These are phyloP conservation scores for Scopus umbretta DNA, from an alignment of 2,113 vertebrate species.

Conservation along the genomic window DNA sequence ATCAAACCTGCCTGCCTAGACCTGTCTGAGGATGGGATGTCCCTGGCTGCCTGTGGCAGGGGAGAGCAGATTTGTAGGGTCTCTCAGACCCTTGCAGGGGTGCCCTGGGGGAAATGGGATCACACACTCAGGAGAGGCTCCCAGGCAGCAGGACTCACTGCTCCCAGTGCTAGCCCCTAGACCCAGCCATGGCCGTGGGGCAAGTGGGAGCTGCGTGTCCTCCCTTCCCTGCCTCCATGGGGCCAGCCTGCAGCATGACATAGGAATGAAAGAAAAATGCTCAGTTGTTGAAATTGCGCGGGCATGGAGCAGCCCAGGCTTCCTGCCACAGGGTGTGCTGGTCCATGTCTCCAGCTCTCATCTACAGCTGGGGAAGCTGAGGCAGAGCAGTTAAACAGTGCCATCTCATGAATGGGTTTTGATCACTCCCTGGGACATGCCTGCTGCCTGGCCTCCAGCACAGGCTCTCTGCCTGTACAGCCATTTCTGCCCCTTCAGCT, in stretches of 20 bases:
- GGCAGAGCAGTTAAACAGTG: background rate
- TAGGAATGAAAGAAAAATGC: background rate
- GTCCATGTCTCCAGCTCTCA: background rate
- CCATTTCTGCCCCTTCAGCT: background rate
- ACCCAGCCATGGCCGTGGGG: rapidly evolving
- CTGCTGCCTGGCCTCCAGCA: background rate
- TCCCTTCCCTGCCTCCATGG: rapidly evolving
- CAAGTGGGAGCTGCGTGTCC: background rate
- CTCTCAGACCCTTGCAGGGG: background rate
- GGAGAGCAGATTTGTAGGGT: background rate
- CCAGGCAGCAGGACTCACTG: background rate
- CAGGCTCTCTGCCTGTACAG: background rate
- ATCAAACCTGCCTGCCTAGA: background rate
- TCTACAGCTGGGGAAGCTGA: background rate
- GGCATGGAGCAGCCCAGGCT: background rate
- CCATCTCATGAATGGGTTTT: background rate
- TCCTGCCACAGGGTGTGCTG: background rate
- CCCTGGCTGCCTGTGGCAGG: background rate
- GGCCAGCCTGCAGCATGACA: rapidly evolving
- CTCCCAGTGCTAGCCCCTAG: background rate
- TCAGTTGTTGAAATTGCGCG: background rate
- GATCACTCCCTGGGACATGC: rapidly evolving
- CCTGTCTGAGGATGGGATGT: background rate
- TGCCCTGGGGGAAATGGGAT: background rate
- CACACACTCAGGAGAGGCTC: background rate